phyloP scores from a whole-genome alignment of 2,797 vertebrate genomes.

The Threskiornis aethiopicus region DNA sequence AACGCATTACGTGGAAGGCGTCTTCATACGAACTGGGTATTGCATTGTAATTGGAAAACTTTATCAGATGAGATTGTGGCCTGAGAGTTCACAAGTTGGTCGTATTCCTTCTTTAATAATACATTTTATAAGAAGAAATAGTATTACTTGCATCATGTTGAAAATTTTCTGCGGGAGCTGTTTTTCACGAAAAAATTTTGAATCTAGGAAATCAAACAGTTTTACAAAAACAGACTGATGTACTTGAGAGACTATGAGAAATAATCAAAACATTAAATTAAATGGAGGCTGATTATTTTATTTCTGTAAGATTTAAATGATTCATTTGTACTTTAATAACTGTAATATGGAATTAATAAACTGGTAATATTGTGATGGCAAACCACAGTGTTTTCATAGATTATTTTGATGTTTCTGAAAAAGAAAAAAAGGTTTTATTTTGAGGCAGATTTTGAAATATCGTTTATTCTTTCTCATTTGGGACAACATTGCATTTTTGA shows the following conservation, averaged over 20 bases:
- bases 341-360: not conserved
- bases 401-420: not conserved
- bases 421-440: not conserved
- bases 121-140: not conserved
- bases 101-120: not conserved
- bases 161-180: not conserved
- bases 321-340: not conserved
- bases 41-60: not conserved
- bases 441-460: not conserved
- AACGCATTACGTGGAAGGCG: fast-evolving
- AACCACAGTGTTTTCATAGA: not conserved
- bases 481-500: not conserved
- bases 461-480: not conserved
- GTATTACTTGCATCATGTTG: not conserved
- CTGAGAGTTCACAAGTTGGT: not conserved
- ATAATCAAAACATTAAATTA: not conserved
- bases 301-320: not conserved
- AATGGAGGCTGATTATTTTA: not conserved
- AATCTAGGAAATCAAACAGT: not conserved
- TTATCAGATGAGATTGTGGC: not conserved
- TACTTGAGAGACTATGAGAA: not conserved
- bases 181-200: not conserved
- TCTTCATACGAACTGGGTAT: not conserved
- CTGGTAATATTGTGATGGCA: not conserved
- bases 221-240: not conserved